Evolutionary conservation across 2,113 vertebrate species (phyloP).

Genomic region (Mormyrus iriodes): DNA sequence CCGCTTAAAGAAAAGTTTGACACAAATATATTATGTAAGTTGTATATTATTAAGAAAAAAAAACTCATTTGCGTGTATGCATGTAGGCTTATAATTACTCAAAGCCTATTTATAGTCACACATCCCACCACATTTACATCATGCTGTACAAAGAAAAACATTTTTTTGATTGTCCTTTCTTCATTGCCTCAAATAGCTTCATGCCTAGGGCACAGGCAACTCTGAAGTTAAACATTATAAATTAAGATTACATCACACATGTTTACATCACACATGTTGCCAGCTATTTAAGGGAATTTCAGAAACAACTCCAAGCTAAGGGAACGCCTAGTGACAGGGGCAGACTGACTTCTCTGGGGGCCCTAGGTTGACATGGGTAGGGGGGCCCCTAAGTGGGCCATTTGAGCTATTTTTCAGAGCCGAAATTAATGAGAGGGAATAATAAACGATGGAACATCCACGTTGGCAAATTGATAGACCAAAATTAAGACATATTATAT

Average conservation of each 20-base stretch:
- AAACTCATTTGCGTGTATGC: conserved; percentile 37
- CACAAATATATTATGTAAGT: conserved; percentile 62
- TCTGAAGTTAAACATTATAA: neutral
- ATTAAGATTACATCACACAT: conserved; percentile 1
- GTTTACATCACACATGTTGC: neutral
- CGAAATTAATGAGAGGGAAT: neutral
- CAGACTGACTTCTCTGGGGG: neutral
- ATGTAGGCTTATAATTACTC: conserved; percentile 62
- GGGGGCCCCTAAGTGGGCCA: neutral
- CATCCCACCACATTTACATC: conserved; percentile 53
- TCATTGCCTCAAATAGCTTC: conserved; percentile 21
- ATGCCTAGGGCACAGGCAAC: conserved; percentile 4
- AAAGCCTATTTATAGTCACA: conserved; percentile 59
- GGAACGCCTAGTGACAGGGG: neutral
- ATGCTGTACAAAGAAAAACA: conserved; percentile 38
- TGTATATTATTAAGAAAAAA: conserved; percentile 61
- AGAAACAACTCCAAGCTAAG: neutral
- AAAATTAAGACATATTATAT: neutral
- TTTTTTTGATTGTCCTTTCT: conserved; percentile 29
- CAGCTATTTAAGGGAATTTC: neutral
- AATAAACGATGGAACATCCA: neutral
- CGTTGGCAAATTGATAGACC: neutral
- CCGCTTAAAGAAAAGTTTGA: conserved; percentile 59
- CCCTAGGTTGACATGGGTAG: neutral
- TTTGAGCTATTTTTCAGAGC: neutral